These are phyloP conservation scores for Sylvilagus floridanus DNA, from an alignment of 2,797 vertebrate genomes.

Conservation along the genomic window DNA sequence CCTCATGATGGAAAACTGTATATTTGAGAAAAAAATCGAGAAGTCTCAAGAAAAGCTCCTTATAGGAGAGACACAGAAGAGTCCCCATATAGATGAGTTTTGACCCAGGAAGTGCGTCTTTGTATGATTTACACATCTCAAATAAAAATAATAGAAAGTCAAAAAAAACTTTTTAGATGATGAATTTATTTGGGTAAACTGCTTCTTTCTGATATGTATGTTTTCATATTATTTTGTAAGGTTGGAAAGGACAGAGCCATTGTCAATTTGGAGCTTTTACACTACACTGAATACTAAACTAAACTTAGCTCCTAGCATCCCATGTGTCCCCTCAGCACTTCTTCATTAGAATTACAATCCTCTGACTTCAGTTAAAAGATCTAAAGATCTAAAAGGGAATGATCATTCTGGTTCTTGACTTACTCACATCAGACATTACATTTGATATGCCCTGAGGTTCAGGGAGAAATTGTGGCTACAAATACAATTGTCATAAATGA, in stretches of 20 bases:
- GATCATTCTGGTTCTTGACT: neutral
- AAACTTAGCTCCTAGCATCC: neutral
- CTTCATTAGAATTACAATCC: neutral
- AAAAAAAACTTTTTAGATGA: constrained; percentile 28
- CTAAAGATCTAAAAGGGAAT: neutral
- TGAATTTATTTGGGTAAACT: constrained; percentile 35
- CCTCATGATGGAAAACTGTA: constrained; percentile 41
- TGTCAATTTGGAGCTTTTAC: constrained; percentile 45
- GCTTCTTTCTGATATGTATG: neutral
- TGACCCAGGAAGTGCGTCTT: constrained; percentile 22
- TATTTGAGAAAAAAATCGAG: constrained; percentile 50
- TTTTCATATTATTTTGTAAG: constrained; percentile 34
- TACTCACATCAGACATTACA: neutral
- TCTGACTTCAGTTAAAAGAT: constrained; percentile 14
- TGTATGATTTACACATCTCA: constrained; percentile 34
- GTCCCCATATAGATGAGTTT: neutral
- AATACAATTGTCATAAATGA: neutral
- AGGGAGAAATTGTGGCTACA: neutral
- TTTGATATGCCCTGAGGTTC: neutral
- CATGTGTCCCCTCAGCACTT: neutral
- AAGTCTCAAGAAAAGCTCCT: constrained; percentile 55
- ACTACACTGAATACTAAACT: neutral
- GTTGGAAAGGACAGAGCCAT: neutral
- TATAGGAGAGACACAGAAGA: neutral
- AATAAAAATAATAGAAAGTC: constrained; percentile 48